These are phyloP conservation scores for Tragopan temminckii DNA, from an alignment of 2,797 vertebrate genomes.

Conservation along the genomic window DNA sequence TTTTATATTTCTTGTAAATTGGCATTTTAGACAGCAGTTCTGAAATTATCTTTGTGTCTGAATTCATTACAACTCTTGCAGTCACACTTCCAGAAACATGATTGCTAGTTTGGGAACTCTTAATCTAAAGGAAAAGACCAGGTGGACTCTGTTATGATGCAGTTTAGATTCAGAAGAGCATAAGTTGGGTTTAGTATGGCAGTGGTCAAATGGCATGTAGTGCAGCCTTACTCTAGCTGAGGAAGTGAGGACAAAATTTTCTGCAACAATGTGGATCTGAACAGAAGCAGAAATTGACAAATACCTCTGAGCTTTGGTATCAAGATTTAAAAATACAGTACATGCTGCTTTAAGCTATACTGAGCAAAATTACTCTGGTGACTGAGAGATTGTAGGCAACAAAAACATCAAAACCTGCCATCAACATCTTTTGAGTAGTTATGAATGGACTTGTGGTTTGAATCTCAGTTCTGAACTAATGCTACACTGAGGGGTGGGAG, in stretches of 20 bases:
- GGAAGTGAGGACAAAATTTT: neutral
- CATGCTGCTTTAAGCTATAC: neutral
- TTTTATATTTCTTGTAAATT: neutral
- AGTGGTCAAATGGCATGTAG: neutral
- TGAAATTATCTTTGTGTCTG: neutral
- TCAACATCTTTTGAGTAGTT: neutral
- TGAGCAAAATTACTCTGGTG: neutral
- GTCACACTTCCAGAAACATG: neutral
- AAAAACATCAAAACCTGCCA: neutral
- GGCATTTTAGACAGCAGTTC: neutral
- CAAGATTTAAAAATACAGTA: neutral
- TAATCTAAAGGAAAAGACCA: neutral
- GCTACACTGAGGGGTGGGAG: neutral
- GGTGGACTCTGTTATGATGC: neutral
- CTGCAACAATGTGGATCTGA: neutral
- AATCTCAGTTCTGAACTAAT: neutral
- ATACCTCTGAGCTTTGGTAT: neutral
- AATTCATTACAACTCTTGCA: neutral
- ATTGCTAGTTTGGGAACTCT: neutral
- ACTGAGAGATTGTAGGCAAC: neutral
- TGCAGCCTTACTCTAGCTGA: neutral
- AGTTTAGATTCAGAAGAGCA: neutral
- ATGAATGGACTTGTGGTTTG: neutral
- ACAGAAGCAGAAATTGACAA: neutral
- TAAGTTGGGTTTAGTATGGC: accelerated